A percentile compares a stretch with the other conserved stretches of the same genome.
These are phyloP conservation scores for Conops quadrifasciatus DNA, from an alignment of 2,888 invertebrate genomes.

Conservation along the genomic window DNA sequence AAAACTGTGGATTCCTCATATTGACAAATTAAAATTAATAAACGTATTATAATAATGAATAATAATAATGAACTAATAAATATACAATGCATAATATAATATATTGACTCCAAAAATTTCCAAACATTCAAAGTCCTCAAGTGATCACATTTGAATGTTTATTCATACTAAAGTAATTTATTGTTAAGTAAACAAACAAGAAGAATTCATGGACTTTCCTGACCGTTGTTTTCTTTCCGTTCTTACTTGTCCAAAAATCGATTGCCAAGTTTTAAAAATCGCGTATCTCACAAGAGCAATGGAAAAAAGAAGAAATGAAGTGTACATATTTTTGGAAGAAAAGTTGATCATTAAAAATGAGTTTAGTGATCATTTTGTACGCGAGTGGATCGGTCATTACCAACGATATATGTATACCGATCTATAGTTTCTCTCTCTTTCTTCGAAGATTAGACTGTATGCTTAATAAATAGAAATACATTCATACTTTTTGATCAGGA, in stretches of 20 bases:
- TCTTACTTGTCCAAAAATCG: constrained; percentile 20
- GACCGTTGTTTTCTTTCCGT: constrained; percentile 22
- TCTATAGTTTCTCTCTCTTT: background rate
- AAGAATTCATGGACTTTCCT: constrained; percentile 41
- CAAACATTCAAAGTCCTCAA: background rate
- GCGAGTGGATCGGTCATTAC: constrained; percentile 17
- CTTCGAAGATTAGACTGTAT: no score
- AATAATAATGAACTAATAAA: no score
- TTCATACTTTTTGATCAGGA: background rate
- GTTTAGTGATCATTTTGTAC: constrained; percentile 34
- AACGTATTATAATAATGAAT: no score
- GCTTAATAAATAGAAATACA: no score
- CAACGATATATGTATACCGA: background rate
- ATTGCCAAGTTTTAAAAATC: constrained; percentile 5
- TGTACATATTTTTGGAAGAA: constrained; percentile 22
- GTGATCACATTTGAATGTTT: constrained; percentile 32
- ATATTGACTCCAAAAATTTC: constrained; percentile 24
- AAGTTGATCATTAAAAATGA: constrained; percentile 26
- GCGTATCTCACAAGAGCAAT: constrained; percentile 10
- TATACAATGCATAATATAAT: background rate
- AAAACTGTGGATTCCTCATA: no score
- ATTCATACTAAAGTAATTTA: constrained; percentile 44
- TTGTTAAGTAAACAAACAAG: constrained; percentile 48
- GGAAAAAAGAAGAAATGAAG: constrained; percentile 17
- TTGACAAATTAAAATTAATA: no score